Conservation (phyloP, 30 jellyfish, hydroid and myxozoan species). For the Chrysaora quinquecirrha region DNA sequence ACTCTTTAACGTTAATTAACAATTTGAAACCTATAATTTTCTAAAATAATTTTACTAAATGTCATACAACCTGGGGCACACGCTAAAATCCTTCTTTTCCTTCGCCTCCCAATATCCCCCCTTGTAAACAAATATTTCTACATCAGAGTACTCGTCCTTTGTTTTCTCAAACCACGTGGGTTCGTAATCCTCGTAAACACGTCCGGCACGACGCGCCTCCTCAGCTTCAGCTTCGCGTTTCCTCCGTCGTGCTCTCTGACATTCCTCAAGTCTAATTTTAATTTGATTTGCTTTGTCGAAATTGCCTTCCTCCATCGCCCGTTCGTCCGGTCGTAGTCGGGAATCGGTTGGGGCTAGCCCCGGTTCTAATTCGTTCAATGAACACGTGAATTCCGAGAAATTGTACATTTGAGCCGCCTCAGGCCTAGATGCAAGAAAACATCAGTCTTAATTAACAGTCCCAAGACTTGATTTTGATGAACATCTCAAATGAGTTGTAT, state of each 20-base stretch:
- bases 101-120: conserved; percentile 99
- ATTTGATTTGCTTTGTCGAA: conserved; percentile 94
- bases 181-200: conserved; percentile 82
- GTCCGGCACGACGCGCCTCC: conserved; percentile 79
- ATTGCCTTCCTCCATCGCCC: conserved; percentile 92
- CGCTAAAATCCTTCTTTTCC: conserved; percentile 85
- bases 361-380: conserved; percentile 81
- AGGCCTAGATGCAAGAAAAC: conserved; percentile 54
- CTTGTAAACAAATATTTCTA: conserved; percentile 82
- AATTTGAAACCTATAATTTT: too few species aligned
- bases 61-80: conserved; percentile 89
- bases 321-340: conserved; percentile 92
- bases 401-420: conserved; percentile 88
- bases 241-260: conserved; percentile 87
- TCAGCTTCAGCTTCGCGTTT: conserved; percentile 86
- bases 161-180: conserved; percentile 98
- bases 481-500: too few species aligned
- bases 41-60: not conserved
- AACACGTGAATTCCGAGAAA: conserved; percentile 94
- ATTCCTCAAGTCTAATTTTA: conserved; percentile 79
- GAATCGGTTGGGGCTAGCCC: conserved; percentile 93
- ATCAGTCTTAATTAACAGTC: too few species aligned
- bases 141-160: conserved; percentile 80
- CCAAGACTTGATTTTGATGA: too few species aligned
- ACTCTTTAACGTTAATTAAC: too few species aligned